phyloP scores from a whole-genome alignment of 2,888 invertebrate genomes.

The Luperina testacea region DNA sequence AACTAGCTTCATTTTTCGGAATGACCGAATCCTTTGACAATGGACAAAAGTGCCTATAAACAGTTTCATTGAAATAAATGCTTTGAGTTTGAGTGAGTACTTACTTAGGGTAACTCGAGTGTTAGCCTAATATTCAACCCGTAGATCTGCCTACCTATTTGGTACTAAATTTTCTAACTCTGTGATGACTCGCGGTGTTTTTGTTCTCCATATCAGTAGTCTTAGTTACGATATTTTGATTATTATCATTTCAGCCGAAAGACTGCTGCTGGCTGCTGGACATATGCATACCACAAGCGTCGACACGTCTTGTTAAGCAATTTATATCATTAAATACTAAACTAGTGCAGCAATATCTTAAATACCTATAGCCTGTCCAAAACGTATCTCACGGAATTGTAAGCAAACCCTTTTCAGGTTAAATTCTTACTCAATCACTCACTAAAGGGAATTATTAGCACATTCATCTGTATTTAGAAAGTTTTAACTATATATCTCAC shows the following conservation, averaged over 20 bases:
- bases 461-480: neutral
- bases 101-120: neutral
- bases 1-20: neutral
- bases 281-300: neutral
- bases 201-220: neutral
- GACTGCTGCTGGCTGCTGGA: no score
- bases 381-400: neutral
- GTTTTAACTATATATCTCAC: neutral
- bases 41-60: neutral
- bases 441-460: neutral
- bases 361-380: neutral
- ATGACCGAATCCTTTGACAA: neutral
- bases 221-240: neutral
- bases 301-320: neutral
- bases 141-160: neutral
- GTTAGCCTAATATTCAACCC: neutral
- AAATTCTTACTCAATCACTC: neutral
- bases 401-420: neutral
- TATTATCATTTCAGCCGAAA: neutral
- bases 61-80: neutral
- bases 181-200: neutral
- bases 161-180: neutral
- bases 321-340: neutral
- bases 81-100: neutral
- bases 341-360: neutral